Base-by-base conservation (phyloP, 2,888 invertebrate species). In the Drosophila koepferae region DNA sequence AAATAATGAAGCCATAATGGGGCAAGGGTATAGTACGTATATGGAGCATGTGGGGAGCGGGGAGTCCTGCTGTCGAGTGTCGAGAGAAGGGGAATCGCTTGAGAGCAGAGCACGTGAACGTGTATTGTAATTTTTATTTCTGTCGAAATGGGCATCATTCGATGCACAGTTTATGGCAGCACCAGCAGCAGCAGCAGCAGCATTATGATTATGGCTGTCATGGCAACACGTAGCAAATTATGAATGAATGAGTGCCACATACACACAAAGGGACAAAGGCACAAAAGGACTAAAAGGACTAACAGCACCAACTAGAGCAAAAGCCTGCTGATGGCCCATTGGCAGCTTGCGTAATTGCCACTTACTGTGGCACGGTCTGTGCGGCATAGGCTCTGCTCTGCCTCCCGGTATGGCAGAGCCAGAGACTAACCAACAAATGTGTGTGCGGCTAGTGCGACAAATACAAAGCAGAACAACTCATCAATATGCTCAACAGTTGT, bases 191-290 rank as follows among this genome's bases (percentile, higher is more conserved):
- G 28, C n/a, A 18, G 16, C 12, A 38, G 40, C 60, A 58, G 23
- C 64, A 63, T 78, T 71, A 83, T 83, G 81, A 82, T 86, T 88
- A 82, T 69, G 61, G 18, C 54, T 61, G 76, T 65, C 73, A 72
- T 67, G 77, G 77, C 85, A 81, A 88, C 84, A 84, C 84, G 84
- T 89, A 89, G 82, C 87, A 86, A 89, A 85, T 85, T 84, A 87
- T 89, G 85, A 85, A 85, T 85, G 83, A 73, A 63, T 64, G 70
- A 59, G 53, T 58, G 77, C 59, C 69, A 64, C 41, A 75, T 20
- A 28, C 59, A 31, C 62, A 38, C 23, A 48, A 58, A 20, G 34
- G 43, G 43, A 18, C 55, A 65, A 44, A 20, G 43, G 44, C 31
- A 65, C 65, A 53, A 63, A 43, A 63, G 64, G 28, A 44, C 56